Base-by-base conservation (phyloP, 2,797 vertebrate genomes). In the Gobionotothen gibberifrons region DNA sequence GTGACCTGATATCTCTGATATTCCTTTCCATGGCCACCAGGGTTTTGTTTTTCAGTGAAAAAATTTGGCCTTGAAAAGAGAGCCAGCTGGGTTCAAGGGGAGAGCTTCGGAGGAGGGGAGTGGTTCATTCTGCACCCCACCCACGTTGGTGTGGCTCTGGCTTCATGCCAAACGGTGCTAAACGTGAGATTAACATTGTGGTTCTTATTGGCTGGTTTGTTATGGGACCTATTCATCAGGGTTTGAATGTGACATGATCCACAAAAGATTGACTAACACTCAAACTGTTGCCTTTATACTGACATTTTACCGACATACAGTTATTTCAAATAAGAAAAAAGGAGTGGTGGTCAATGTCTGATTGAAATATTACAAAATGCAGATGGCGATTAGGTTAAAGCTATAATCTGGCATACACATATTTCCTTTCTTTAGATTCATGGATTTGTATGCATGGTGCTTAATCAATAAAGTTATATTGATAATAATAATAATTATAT, bases 71-170 rank as follows among this genome's bases (percentile, higher is more conserved):
- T 62, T 47, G 67, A 69, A 43, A 43, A 46, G 22, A 46, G 49
- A 16, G 46, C 68, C 63, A 80, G 68, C 26, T 69, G 55, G 21
- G 36, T 66, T 73, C 5, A 69, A 60, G 54, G 53, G 64, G 54
- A 79, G 63, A 1, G 19, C 43, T 9, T 9, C 21, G 26, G 17
- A 57, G 69, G 49, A 36, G 14, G 53, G 2, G 32, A 55, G 15
- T 16, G 36, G 65, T 26, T 54, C 17, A 61, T 8, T 42, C 19
- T 29, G 15, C 17, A 39, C n/a, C 43, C 54, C 46, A 21, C 5
- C 21, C 17, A 6, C 39, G 32, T 13, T 32, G 48, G 16, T 47
- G 16, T 17, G 17, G 32, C 21, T 12, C 21, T 44, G 68, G 10
- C 17, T 57, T 69, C 9, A 21, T 44, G 51, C 59, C 26, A 71